phyloP scores from a whole-genome alignment of 2,113 vertebrate species.

The Andinoacara biseriatus region DNA sequence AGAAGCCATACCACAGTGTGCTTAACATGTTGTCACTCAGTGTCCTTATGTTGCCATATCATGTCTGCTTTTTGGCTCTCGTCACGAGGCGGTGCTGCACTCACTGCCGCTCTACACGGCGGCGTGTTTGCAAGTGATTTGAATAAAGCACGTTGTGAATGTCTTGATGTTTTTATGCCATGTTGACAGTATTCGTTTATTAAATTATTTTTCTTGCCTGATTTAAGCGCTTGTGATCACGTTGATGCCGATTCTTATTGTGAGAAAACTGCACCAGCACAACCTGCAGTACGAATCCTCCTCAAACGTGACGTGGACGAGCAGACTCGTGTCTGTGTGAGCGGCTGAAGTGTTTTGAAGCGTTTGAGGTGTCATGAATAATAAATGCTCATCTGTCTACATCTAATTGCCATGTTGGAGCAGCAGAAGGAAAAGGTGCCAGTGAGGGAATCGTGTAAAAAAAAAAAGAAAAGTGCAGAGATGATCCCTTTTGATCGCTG shows the following conservation, averaged over 20 bases:
- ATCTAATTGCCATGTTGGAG: slow-evolving; percentile 35
- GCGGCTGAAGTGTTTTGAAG: slow-evolving; percentile 36
- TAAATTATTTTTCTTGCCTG: slow-evolving; percentile 33
- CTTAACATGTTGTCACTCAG: slow-evolving; percentile 64
- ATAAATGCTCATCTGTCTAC: slow-evolving; percentile 46
- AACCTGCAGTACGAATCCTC: background rate
- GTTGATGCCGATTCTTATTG: slow-evolving; percentile 1
- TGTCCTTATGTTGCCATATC: slow-evolving; percentile 70
- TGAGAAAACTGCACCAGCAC: background rate
- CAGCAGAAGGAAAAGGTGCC: slow-evolving; percentile 16
- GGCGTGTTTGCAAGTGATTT: slow-evolving; percentile 26
- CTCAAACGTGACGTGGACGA: slow-evolving; percentile 29
- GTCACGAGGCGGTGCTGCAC: background rate
- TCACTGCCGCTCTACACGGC: background rate
- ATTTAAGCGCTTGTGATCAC: background rate
- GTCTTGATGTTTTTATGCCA: slow-evolving; percentile 43
- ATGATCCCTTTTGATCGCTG: background rate
- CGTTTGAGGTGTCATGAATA: slow-evolving; percentile 61
- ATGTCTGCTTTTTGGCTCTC: slow-evolving; percentile 45
- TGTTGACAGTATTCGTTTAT: slow-evolving; percentile 26
- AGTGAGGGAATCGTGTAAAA: background rate
- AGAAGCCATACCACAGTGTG: slow-evolving; percentile 75
- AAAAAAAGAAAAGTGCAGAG: background rate
- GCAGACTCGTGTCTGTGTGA: slow-evolving; percentile 18
- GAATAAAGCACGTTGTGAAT: slow-evolving; percentile 63